Conservation (phyloP, 92 coral and sea anemone genomes). For the Scolanthus callimorphus region DNA sequence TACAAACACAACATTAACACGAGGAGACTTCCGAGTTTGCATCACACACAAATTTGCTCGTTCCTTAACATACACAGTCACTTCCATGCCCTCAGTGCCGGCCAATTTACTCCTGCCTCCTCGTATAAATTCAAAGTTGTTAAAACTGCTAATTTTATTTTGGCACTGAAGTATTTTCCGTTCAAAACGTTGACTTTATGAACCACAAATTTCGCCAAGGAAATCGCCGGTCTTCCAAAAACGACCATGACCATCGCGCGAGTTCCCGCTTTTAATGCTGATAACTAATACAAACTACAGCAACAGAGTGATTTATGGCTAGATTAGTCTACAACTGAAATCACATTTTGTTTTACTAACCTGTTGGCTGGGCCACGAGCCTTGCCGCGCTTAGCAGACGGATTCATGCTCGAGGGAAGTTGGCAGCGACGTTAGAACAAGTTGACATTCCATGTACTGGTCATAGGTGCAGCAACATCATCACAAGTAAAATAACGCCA, state of each 20-base stretch:
- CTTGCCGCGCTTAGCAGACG: conserved; percentile 56
- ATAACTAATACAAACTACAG: not conserved
- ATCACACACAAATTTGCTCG: not conserved
- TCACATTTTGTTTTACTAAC: conserved; percentile 14
- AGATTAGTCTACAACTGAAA: not conserved
- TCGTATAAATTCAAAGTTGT: not conserved
- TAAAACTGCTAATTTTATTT: not conserved
- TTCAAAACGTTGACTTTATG: not conserved
- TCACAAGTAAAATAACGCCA: conserved; percentile 22
- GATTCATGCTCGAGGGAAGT: conserved; percentile 78
- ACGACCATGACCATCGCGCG: no score
- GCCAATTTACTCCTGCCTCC: not conserved
- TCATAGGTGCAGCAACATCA: conserved; percentile 35
- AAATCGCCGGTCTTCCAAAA: conserved; percentile 2
- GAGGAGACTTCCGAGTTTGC: conserved; percentile 1
- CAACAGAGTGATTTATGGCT: not conserved
- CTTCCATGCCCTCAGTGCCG: not conserved
- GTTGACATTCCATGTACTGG: conserved; percentile 69
- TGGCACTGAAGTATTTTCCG: not conserved
- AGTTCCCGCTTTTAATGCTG: not conserved
- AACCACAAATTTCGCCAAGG: not conserved
- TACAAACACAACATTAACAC: not conserved
- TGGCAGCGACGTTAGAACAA: conserved; percentile 26
- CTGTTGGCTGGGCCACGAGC: conserved; percentile 74
- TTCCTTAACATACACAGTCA: not conserved